Base-by-base conservation (phyloP, 2,888 invertebrate species). In the Ichneumoninae sp. region DNA sequence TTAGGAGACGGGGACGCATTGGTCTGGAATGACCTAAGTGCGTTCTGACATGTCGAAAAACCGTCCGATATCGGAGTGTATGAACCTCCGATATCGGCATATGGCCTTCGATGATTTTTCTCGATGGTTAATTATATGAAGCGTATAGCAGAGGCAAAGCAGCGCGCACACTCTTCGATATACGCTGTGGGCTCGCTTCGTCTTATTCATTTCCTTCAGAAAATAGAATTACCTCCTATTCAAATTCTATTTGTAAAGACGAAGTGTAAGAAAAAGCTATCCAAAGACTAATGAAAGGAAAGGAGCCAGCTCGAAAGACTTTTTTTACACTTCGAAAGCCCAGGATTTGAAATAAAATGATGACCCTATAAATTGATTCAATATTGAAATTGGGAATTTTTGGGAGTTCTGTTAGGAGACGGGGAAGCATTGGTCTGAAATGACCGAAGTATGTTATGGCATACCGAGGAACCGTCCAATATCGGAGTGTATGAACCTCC, bases 91-190 rank as follows among this genome's bases (percentile, higher is more conserved):
- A 26, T 44, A 60, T 7, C 91, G 90, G 91, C 93, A 93, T 93
- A 93, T 93, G 93, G 93, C 89, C 91, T 89, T 86, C 89, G 89
- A 90, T 89, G 89, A 91, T 92, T 92, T 92, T 92, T 90, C 91
- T 87, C 87, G 44, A 66, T 81, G 81, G 89, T 88, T 92, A 92
- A 93, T 92, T 92, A 92, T 91, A 91, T 90, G 91, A 90, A 90
- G 89, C 88, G 86, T 87, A 88, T 88, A 88, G 87, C 85, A 86
- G 78, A 75, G 84, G 83, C 83, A 87, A 89, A 88, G 87, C 90
- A 90, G 86, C 83, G 60, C 50, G 40, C 63, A 57, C 76, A 65
- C 75, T 76, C 54, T 19, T 83, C 66, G 65, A 47, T 19, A 36
- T 16, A 50, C 47, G 71, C 47, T 40, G 26, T 57, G n/a, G 63